Evolutionary conservation across 2,797 vertebrate genomes (phyloP).

Genomic region (Huso huso): DNA sequence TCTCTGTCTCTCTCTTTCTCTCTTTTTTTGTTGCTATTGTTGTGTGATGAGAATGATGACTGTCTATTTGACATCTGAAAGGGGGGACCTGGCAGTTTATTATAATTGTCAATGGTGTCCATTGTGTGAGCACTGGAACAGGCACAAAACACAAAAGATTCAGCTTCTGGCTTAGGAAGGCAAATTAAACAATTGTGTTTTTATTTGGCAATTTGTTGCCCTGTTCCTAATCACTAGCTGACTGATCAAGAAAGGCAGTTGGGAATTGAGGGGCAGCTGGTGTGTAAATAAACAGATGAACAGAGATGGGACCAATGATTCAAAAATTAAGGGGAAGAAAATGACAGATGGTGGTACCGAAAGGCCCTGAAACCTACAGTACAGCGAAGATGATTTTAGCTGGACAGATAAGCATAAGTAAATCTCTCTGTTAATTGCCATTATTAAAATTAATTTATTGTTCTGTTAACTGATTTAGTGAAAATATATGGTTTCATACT

Average conservation of each 20-base stretch:
- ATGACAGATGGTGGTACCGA: constrained; percentile 20
- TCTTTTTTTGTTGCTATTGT: constrained; percentile 44
- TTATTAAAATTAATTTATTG: too few species aligned
- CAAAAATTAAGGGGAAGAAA: constrained; percentile 16
- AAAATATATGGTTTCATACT: too few species aligned
- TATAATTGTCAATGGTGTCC: constrained; percentile 19
- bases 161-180: constrained; percentile 31
- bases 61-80: constrained; percentile 32
- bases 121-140: constrained; percentile 40
- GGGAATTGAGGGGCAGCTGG: constrained; percentile 49
- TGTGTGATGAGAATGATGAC: constrained; percentile 38
- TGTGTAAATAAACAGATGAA: constrained; percentile 44
- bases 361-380: constrained; percentile 16
- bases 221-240: constrained; percentile 54
- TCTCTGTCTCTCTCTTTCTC: constrained; percentile 21
- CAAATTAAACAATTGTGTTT: constrained; percentile 56
- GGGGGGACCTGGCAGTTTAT: constrained; percentile 38
- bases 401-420: too few species aligned
- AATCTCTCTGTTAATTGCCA: too few species aligned
- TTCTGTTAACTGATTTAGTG: too few species aligned
- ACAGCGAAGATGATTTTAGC: background rate
- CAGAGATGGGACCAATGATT: constrained; percentile 42
- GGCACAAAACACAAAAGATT: constrained; percentile 39
- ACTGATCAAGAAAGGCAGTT: constrained; percentile 54
- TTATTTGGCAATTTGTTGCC: constrained; percentile 53